Evolutionary conservation across 53 echinoderm and acorn worm genomes (phyloP).

Genomic region (Crossaster papposus): DNA sequence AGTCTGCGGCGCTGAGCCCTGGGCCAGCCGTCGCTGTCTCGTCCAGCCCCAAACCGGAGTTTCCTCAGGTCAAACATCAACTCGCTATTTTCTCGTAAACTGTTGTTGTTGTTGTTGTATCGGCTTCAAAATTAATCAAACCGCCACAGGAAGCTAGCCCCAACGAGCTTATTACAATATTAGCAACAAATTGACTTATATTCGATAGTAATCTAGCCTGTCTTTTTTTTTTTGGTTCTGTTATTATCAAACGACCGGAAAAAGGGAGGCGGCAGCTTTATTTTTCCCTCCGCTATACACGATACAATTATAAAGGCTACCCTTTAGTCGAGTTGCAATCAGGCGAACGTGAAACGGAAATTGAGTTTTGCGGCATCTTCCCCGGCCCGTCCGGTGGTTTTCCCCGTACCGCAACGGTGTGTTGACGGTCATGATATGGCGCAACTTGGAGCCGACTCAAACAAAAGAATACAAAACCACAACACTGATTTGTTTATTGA

Average conservation of each 20-base stretch:
- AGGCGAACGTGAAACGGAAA: conserved; percentile 54
- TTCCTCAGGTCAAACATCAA: conserved; percentile 42
- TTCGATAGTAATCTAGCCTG: conserved; percentile 40
- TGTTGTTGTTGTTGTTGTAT: not conserved
- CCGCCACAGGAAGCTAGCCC: conserved; percentile 47
- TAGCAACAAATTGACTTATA: conserved; percentile 55
- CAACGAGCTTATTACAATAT: conserved; percentile 48
- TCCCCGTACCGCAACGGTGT: conserved; percentile 38
- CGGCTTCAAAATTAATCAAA: not conserved
- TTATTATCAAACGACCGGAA: conserved; percentile 49
- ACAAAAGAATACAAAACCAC: conserved; percentile 16
- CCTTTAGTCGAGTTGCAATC: conserved; percentile 44
- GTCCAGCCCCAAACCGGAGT: not conserved
- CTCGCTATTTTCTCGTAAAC: not conserved
- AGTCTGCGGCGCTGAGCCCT: conserved; percentile 25
- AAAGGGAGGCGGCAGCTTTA: not conserved
- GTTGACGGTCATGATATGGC: conserved; percentile 18
- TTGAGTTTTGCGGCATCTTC: conserved; percentile 45
- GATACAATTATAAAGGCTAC: conserved; percentile 22
- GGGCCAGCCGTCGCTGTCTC: conserved; percentile 35
- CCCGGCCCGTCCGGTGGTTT: not conserved
- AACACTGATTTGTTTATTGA: conserved; percentile 43
- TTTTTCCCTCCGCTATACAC: not conserved
- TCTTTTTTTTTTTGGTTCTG: conserved; percentile 36
- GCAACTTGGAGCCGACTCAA: conserved; percentile 29